Percentiles rank a stretch among this genome's conserved stretches.
These are phyloP conservation scores for Pinna nobilis DNA, from an alignment of 1,140 invertebrate species.

Conservation along the genomic window DNA sequence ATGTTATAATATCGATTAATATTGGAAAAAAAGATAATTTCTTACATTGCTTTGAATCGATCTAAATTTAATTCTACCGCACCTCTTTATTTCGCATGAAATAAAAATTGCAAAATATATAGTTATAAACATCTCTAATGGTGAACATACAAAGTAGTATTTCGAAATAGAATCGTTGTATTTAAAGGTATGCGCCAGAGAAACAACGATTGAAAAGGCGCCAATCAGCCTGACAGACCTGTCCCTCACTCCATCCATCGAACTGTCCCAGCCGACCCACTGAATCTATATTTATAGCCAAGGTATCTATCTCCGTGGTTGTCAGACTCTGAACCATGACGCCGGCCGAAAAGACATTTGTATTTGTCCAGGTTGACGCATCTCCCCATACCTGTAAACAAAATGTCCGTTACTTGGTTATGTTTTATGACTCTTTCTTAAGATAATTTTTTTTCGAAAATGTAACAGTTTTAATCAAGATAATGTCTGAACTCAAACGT, in stretches of 20 bases:
- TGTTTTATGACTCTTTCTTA: no score
- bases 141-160: no score
- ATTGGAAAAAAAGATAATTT: no score
- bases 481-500: no score
- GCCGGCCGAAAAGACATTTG: slow-evolving; percentile 32
- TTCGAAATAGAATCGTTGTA: no score
- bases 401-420: not conserved
- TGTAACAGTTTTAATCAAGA: no score
- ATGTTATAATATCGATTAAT: no score
- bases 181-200: no score
- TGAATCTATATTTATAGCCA: slow-evolving; percentile 29
- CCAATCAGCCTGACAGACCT: not conserved
- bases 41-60: not conserved
- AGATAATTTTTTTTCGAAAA: no score
- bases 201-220: not conserved
- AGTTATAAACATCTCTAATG: no score
- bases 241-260: slow-evolving; percentile 26
- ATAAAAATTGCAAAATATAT: no score
- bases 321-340: slow-evolving; percentile 25
- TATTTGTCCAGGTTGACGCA: slow-evolving; percentile 22
- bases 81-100: no score
- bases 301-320: slow-evolving; percentile 14
- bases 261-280: slow-evolving; percentile 36
- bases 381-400: slow-evolving; percentile 29
- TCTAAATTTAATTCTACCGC: not conserved